Conservation (phyloP, 2,797 vertebrate species). For the Sebastiscus albofasciatus region DNA sequence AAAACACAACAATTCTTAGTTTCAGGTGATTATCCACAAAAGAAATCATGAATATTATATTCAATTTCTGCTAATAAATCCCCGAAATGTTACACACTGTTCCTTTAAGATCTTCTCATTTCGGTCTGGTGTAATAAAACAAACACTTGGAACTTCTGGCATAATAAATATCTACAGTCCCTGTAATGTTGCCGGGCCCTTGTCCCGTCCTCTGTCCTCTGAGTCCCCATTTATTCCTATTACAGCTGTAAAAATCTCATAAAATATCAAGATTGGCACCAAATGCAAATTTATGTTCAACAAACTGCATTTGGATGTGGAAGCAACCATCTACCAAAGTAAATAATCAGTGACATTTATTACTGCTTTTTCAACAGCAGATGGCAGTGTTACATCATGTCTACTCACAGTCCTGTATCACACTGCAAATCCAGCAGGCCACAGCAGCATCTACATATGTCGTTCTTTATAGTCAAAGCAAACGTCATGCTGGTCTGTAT, state of each 20-base stretch:
- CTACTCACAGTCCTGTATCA: background rate
- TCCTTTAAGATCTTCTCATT: background rate
- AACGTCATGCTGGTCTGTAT: background rate
- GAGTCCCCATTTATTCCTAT: background rate
- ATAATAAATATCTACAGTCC: background rate
- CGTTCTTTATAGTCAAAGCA: background rate
- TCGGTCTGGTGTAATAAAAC: background rate
- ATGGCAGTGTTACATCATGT: constrained; percentile 39
- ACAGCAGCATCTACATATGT: constrained; percentile 4
- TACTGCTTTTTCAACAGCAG: constrained; percentile 37
- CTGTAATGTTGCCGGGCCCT: background rate
- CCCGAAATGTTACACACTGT: too few relatives aligned
- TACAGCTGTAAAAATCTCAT: constrained; percentile 13
- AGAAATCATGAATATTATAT: too few relatives aligned
- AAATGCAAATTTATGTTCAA: constrained; percentile 3
- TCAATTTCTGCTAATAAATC: too few relatives aligned
- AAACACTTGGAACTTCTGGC: background rate
- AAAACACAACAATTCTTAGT: too few relatives aligned
- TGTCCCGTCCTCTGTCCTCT: background rate
- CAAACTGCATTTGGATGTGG: constrained; percentile 5
- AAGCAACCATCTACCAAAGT: background rate
- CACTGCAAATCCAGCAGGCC: background rate
- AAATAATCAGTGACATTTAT: background rate
- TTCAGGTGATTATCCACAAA: too few relatives aligned
- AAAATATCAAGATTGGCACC: constrained; percentile 4